Conservation (phyloP, 2,113 vertebrate genomes). For the Phyllopteryx taeniolatus region DNA sequence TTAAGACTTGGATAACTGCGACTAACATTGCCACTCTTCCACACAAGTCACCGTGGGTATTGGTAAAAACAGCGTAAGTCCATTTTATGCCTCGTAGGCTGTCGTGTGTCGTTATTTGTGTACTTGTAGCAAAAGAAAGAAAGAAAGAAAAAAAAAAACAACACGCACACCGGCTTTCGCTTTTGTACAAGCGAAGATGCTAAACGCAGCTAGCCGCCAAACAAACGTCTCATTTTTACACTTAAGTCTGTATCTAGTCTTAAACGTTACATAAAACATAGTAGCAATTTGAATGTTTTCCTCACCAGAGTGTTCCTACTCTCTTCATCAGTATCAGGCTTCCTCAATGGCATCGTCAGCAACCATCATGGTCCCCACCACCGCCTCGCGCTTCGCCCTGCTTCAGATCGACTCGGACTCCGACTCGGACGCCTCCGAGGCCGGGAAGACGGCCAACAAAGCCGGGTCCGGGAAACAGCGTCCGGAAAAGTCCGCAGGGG, state of each 20-base stretch:
- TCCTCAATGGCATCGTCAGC: constrained; percentile 79
- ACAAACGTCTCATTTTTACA: neutral
- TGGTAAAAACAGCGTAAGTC: neutral
- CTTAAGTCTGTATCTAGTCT: neutral
- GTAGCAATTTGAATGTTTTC: neutral
- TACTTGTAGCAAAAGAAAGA: neutral
- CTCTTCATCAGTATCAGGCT: neutral
- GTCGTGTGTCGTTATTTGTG: neutral
- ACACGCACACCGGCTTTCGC: neutral
- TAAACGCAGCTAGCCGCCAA: neutral
- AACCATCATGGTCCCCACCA: constrained; percentile 85
- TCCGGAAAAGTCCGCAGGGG: constrained; percentile 62
- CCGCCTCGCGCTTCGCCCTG: constrained; percentile 88
- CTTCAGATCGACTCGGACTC: constrained; percentile 88
- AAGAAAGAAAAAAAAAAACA: neutral
- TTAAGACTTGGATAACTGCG: neutral
- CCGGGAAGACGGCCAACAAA: constrained; percentile 72
- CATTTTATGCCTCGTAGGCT: neutral
- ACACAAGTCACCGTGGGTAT: too few species aligned
- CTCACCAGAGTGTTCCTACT: neutral
- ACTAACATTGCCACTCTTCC: neutral
- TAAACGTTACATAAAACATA: neutral
- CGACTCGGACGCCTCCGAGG: constrained; percentile 79
- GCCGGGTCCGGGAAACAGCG: constrained; percentile 71
- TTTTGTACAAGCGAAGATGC: neutral